Conservation (phyloP, 2,113 vertebrate species). For the Sclerurus mexicanus region DNA sequence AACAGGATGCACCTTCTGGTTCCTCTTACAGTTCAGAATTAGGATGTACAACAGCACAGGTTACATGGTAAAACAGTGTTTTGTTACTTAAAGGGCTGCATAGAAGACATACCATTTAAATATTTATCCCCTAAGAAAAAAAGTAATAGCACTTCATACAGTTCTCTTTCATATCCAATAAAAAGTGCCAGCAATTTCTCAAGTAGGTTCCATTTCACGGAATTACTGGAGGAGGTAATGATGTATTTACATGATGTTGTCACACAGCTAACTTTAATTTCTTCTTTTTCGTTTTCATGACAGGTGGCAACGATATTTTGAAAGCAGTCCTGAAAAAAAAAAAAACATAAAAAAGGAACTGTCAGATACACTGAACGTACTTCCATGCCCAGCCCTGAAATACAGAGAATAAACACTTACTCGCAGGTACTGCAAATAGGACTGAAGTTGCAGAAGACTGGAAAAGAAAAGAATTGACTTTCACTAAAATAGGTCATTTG, state of each 20-base stretch:
- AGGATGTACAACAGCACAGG: not conserved
- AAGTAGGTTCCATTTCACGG: not conserved
- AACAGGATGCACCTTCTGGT: not conserved
- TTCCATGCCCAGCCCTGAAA: not conserved
- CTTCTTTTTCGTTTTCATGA: slow-evolving; percentile 96
- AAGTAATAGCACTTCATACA: not conserved
- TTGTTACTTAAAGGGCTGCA: not conserved
- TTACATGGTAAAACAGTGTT: not conserved
- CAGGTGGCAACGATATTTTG: slow-evolving; percentile 93
- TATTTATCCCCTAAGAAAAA: not conserved
- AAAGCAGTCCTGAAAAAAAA: slow-evolving; percentile 88
- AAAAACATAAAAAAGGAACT: not conserved
- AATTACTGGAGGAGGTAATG: not conserved
- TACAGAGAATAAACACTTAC: slow-evolving; percentile 79
- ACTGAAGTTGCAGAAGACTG: slow-evolving; percentile 99
- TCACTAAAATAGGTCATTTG: not conserved
- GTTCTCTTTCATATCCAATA: not conserved
- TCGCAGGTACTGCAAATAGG: slow-evolving; percentile 99
- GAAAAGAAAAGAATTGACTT: not conserved
- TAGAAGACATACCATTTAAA: not conserved
- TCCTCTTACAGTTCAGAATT: not conserved
- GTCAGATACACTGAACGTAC: not conserved
- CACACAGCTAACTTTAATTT: slow-evolving; percentile 82
- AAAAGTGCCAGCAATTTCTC: not conserved
- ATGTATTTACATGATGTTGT: not conserved